phyloP scores from a whole-genome alignment of 2,888 invertebrate genomes.

The Epistrophella euchroma region DNA sequence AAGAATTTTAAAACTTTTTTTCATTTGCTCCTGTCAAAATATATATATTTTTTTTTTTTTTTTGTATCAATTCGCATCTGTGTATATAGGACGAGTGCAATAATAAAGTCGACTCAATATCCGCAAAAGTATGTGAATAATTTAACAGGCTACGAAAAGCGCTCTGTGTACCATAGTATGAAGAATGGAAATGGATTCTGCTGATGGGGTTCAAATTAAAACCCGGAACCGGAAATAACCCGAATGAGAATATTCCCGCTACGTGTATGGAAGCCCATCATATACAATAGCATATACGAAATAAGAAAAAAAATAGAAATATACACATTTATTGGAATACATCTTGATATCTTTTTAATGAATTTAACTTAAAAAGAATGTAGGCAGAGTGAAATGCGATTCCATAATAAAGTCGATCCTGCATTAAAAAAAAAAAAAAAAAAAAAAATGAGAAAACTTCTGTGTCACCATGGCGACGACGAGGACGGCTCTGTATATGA shows the following conservation, averaged over 20 bases:
- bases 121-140: constrained; percentile 43
- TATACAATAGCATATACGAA: constrained; percentile 20
- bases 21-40: background rate
- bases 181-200: background rate
- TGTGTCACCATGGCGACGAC: constrained; percentile 54
- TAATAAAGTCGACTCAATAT: constrained; percentile 27
- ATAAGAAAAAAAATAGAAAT: background rate
- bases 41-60: constrained; percentile 1
- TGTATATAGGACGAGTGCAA: background rate
- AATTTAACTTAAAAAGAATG: constrained; percentile 42
- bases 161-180: background rate
- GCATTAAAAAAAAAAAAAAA: constrained; percentile 6
- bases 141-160: constrained; percentile 11
- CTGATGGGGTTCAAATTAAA: constrained; percentile 15
- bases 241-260: constrained; percentile 23
- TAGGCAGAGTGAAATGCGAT: constrained; percentile 29
- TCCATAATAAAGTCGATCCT: constrained; percentile 17
- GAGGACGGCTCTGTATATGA: constrained; percentile 7
- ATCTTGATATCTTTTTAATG: constrained; percentile 31
- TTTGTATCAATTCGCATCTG: background rate
- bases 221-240: constrained; percentile 38
- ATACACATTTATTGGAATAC: constrained; percentile 33
- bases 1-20: constrained; percentile 43
- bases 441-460: constrained; percentile 25
- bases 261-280: constrained; percentile 25